phyloP scores from a whole-genome alignment of 2,113 vertebrate species.

The Cacatua alba region DNA sequence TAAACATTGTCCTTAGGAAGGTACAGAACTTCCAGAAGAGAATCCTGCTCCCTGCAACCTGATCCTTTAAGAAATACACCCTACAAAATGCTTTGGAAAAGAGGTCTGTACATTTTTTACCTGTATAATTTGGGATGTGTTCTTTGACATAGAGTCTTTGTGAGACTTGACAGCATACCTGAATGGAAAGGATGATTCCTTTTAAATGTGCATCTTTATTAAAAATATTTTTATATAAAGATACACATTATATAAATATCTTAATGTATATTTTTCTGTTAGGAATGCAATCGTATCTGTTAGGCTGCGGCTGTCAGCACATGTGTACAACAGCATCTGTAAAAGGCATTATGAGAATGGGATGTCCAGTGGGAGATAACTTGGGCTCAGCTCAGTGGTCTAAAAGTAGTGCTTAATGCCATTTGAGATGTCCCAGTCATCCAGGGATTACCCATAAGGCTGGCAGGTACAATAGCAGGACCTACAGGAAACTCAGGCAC shows the following conservation, averaged over 20 bases:
- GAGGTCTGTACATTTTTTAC: neutral
- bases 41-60: neutral
- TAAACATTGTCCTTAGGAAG: neutral
- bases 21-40: neutral
- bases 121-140: no score
- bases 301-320: no score
- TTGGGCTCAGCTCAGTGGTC: neutral
- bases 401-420: neutral
- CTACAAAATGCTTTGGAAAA: neutral
- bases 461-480: neutral
- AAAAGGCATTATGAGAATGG: neutral
- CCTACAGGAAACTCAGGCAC: neutral
- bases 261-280: neutral
- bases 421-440: neutral
- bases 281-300: neutral
- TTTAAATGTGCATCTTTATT: neutral
- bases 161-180: neutral
- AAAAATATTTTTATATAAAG: neutral
- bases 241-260: neutral
- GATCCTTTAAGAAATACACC: neutral
- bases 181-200: neutral
- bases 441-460: neutral
- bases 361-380: neutral
- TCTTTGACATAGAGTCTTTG: neutral
- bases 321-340: neutral